Evolutionary conservation across 2,113 vertebrate species (phyloP), one percentile per base, ranked within the genome.

Genomic region (Zootoca vivipara): DNA sequence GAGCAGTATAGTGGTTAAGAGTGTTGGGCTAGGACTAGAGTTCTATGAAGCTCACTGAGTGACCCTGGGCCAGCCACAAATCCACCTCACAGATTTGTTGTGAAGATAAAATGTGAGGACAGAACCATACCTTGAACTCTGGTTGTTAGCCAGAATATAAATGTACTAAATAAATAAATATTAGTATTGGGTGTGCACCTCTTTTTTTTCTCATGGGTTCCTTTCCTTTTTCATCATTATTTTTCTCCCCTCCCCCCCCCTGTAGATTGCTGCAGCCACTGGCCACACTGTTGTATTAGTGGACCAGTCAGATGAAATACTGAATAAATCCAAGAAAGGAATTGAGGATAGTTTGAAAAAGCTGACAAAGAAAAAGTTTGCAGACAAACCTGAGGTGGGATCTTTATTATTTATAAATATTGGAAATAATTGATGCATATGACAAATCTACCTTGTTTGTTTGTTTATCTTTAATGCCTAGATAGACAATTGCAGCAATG

Each of bases 291-390:
- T 99, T 69, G 97, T 98, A 5, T 95, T 99, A 90, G 99, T 99
- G 94, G 99, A 99, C 95, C 98, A 97, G n/a, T 96, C 97, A 8
- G 98, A 98, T 0, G 98, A 98, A 92, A 97, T 99, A 92, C 96
- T 99, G 89, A 98, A 97, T 58, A 99, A 98, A 67, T 96, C 98
- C 5, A 67, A 95, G 52, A 98, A 98, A 93, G 96, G 96, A 62
- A 99, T 99, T 33, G 98, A 99, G 93, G 97, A 97, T 62, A 99
- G 97, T 88, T 96, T 99, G 72, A 98, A 95, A 93, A 98, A 96
- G 95, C 95, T 99, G 86, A 95, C 95, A 40, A 99, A 99, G 97
- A 99, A 99, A 98, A 99, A 98, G 93, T 99, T 98, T 96, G 96
- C 98, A 0, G 98, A 99, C 82, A 98, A 98, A 62, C 98, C 98